Base-by-base conservation (phyloP, 2,797 vertebrate species). In the Microctenopoma lineatum region DNA sequence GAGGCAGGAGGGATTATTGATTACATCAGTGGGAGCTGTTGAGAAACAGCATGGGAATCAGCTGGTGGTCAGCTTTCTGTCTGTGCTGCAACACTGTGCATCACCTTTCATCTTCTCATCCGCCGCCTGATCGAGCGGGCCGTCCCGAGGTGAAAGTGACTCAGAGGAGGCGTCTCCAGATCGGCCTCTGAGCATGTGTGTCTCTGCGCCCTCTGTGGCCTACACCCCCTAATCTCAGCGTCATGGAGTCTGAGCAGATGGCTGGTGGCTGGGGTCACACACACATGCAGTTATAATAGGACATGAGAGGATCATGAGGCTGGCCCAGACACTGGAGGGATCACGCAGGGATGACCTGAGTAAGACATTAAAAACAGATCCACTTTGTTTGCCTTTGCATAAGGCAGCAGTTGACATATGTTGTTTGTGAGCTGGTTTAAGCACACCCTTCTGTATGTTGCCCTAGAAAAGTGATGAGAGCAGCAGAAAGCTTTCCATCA, bases 391-490 rank as follows among this genome's bases (percentile, higher is more conserved):
- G 80, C 38, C 84, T 70, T 89, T 79, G 81, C 72, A 78, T 60
- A 29, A 68, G 69, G 73, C 87, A 36, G 16, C 72, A n/a, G 65
- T 46, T 59, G 88, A 84, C 89, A 89, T 88, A 87, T 88, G 88
- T 83, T 90, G 89, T 87, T 86, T 88, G 80, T 60, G 77, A 77
- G 74, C 44, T n/a, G 67, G 47, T 80, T 84, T 73, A 64, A 87
- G 69, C 66, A 45, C 69, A 68, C 52, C 21, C 53, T 67, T 55
- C 59, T 77, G 65, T 44, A 79, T 41, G 2, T 25, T 84, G 90
- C 89, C 88, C 89, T 82, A 83, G 80, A 88, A 89, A 87, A 81
- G 73, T 85, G 83, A 80, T 74, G 75, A 80, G 73, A 54, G 48
- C 66, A 69, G 77, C 68, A 75, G 64, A 69, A 79, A 55, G 53